Conservation (phyloP, 2,113 vertebrate genomes). For the Pituophis catenifer region DNA sequence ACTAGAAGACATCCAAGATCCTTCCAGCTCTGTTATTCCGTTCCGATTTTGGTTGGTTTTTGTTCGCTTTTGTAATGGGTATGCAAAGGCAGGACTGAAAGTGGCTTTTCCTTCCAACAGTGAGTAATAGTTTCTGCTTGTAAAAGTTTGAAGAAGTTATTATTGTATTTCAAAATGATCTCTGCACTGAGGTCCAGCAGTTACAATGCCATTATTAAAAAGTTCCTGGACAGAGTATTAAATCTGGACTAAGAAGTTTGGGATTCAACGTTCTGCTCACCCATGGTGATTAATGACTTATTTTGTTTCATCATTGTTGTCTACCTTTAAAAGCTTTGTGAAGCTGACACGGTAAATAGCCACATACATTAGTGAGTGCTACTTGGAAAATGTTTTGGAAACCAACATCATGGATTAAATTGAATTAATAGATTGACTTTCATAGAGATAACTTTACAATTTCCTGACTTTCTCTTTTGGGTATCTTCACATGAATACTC, state of each 20-base stretch:
- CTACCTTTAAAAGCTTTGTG: neutral
- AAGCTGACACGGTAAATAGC: neutral
- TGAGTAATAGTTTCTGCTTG: neutral
- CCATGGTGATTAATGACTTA: neutral
- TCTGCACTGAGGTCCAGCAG: neutral
- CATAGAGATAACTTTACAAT: neutral
- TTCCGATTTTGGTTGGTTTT: neutral
- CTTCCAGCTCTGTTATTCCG: too few species aligned
- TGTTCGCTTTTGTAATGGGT: neutral
- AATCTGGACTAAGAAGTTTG: neutral
- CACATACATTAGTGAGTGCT: neutral
- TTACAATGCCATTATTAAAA: neutral
- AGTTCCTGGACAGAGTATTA: neutral
- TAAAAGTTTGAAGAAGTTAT: neutral
- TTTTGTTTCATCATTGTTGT: neutral
- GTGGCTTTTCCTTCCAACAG: neutral
- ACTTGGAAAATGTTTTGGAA: neutral
- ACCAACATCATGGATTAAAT: neutral
- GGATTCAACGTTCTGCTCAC: neutral
- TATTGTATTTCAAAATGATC: neutral
- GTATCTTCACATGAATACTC: neutral
- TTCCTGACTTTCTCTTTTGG: neutral
- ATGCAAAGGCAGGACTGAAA: neutral
- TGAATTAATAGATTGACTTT: too few species aligned
- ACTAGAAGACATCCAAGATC: too few species aligned